A percentile compares a stretch with the other conserved stretches of the same genome.
Conservation (phyloP, 2,888 invertebrate genomes). For the Abrostola triplasia region DNA sequence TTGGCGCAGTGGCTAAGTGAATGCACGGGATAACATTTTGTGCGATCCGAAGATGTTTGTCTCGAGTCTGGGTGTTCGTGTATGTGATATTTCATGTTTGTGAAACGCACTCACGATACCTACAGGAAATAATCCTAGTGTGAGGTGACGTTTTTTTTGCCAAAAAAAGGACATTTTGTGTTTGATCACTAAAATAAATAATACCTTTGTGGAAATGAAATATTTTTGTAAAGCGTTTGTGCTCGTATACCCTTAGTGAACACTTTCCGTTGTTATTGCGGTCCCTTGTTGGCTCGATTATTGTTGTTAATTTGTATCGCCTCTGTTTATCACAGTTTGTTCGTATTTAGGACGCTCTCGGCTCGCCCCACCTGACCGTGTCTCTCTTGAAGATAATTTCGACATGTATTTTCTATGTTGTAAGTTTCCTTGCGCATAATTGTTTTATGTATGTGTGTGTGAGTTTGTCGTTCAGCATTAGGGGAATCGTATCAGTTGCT, state of each 20-base stretch:
- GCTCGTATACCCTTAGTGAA: conserved; percentile 52
- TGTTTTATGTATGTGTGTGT: conserved; percentile 32
- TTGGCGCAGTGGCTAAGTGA: too few relatives aligned
- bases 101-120: too few relatives aligned
- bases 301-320: conserved; percentile 77
- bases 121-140: too few relatives aligned
- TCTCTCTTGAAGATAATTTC: conserved; percentile 38
- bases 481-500: too few relatives aligned
- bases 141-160: too few relatives aligned
- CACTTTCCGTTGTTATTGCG: conserved; percentile 65
- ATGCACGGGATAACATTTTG: too few relatives aligned
- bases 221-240: conserved; percentile 25
- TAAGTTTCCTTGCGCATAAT: conserved; percentile 32
- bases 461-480: conserved; percentile 6
- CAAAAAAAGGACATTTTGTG: too few relatives aligned
- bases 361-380: conserved; percentile 28
- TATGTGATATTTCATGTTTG: too few relatives aligned
- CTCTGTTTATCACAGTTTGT: conserved; percentile 63
- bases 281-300: conserved; percentile 68
- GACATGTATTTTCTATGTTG: conserved; percentile 39
- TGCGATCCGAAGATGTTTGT: too few relatives aligned
- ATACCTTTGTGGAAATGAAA: too few relatives aligned
- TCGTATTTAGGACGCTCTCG: conserved; percentile 44
- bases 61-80: too few relatives aligned
- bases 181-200: too few relatives aligned